phyloP scores from a whole-genome alignment of 2,888 invertebrate species.

The Pristionchus exspectatus region DNA sequence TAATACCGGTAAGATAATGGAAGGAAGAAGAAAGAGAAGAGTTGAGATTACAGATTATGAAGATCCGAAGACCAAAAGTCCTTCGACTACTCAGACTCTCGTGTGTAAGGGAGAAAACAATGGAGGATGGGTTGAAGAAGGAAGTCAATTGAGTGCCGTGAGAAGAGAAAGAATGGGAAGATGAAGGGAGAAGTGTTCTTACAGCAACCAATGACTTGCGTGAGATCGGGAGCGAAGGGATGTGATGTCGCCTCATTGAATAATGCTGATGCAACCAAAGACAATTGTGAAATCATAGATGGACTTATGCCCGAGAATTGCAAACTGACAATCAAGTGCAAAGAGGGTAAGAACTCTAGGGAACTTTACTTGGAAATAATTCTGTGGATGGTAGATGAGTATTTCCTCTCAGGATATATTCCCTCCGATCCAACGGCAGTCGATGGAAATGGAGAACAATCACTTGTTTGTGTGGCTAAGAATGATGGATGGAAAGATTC shows the following conservation, averaged over 20 bases:
- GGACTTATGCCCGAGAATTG: slow-evolving; percentile 51
- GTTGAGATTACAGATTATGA: not conserved
- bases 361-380: too few species aligned
- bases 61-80: not conserved
- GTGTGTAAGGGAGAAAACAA: slow-evolving; percentile 43
- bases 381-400: not conserved
- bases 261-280: slow-evolving; percentile 43
- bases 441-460: slow-evolving; percentile 28
- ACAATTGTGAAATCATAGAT: slow-evolving; percentile 44
- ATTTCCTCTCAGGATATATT: not conserved
- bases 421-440: slow-evolving; percentile 52
- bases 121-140: slow-evolving; percentile 45
- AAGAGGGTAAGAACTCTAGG: slow-evolving; percentile 10
- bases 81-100: not conserved
- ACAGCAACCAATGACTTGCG: slow-evolving; percentile 44
- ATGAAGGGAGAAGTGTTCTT: not conserved
- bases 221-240: slow-evolving; percentile 49
- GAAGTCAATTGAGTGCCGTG: not conserved
- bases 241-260: slow-evolving; percentile 21
- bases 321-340: slow-evolving; percentile 50
- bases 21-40: not conserved
- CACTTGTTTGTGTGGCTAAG: slow-evolving; percentile 43
- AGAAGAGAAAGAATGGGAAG: not conserved
- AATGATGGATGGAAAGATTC: slow-evolving; percentile 50
- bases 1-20: not conserved